Evolutionary conservation across 2,888 invertebrate species (phyloP), one percentile per base, ranked within the genome.

Genomic region (Anticlea derivata): DNA sequence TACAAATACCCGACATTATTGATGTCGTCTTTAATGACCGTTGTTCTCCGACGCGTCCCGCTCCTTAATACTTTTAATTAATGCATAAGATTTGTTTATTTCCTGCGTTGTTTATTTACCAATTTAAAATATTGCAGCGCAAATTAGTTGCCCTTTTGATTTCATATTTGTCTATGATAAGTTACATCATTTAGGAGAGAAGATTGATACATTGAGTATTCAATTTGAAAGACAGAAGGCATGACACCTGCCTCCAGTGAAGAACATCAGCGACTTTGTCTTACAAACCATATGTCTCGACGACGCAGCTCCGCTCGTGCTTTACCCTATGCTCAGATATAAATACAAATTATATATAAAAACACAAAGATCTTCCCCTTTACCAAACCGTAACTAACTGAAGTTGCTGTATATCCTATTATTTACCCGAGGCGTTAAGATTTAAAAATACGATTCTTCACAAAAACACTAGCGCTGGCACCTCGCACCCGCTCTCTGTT

Each of bases 1-100:
- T 83, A 83, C 80, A 80, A 83, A 86, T 86, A 80, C 82, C 75
- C 70, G 75, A 82, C 81, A 82, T 84, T 84, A 88, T 84, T 86
- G 82, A 83, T 78, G 71, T 76, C 77, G 73, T 82, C 83, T 77
- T 82, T 62, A 63, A 63, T 56, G 61, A 61, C 52, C 62, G 55
- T 61, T 61, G 48, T 55, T 50, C 55, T 55, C 53, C 52, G 50
- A 57, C 53, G 52, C n/a, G n/a, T n/a, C n/a, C 56, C 56, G 50
- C 57, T 63, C 61, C 59, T 65, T 52, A 58, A 49, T 46, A 48
- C 45, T 64, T 62, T 60, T 68, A 62, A 68, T 64, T 68, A 62
- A 63, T 65, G 66, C 63, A 61, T 58, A 40, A 39, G 39, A 53
- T 58, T 63, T 61, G 47, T 58, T 60, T 64, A 57, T 50, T 40